Base-by-base conservation (phyloP, 1,140 invertebrate species). In the Platyscapa corneri region DNA sequence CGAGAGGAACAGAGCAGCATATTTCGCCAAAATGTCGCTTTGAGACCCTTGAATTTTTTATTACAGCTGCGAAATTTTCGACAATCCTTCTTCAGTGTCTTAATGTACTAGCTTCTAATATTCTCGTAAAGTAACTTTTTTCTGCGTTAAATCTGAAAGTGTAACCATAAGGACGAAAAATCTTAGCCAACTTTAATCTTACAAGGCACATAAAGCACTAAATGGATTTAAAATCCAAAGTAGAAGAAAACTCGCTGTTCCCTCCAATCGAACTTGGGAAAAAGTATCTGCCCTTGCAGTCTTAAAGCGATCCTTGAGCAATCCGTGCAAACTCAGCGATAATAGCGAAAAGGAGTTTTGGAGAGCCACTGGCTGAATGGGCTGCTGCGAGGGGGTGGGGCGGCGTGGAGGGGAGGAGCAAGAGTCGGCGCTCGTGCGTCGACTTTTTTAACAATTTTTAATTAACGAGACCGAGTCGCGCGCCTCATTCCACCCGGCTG, bases 401-500 rank as follows among this genome's bases (percentile, higher is more conserved):
- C n/a, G n/a, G n/a, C n/a, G n/a, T n/a, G n/a, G n/a, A n/a, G n/a
- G n/a, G n/a, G n/a, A n/a, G n/a, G n/a, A n/a, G n/a, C n/a, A n/a
- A n/a, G n/a, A n/a, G n/a, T 46, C 39, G 37, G 14, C 37, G 37
- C 37, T 42, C 39, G 67, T 70, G 67, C 67, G 18, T 42, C 30
- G 77, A 83, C 80, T 86, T 79, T 75, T 82, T 86, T 79, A 86
- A 82, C 85, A 86, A 80, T 83, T 86, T 86, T 86, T 86, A 86
- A 86, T 86, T 86, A 86, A 86, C 85, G 85, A 77, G 80, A 78
- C 60, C 81, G 20, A 74, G 23, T 37, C 37, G 20, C 70, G 37
- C 70, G 12, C 23, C 70, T 32, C 37, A 5, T 32, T 20, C 70
- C 70, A 34, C 1, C 14, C 34, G 0, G 30, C 30, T 10, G 5